Evolutionary conservation across 1,140 invertebrate species (phyloP).

Genomic region (Anagrus nilaparvatae): DNA sequence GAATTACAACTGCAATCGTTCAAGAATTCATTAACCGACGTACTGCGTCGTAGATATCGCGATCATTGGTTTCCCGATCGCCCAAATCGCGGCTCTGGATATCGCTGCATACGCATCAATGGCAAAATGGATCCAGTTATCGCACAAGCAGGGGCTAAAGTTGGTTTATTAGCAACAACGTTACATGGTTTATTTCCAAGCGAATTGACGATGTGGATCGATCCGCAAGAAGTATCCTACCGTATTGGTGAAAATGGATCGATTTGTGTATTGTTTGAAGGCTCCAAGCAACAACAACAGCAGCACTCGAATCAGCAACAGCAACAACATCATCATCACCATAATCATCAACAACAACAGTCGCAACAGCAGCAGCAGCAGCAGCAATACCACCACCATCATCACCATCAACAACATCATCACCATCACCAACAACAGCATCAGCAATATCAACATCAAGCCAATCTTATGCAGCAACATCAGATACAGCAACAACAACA

Average conservation of each 20-base stretch:
- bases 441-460: conserved; percentile 15
- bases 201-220: conserved; percentile 62
- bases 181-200: conserved; percentile 49
- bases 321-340: conserved; percentile 17
- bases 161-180: conserved; percentile 42
- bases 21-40: conserved; percentile 43
- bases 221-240: conserved; percentile 56
- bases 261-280: conserved; percentile 53
- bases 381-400: conserved; percentile 10
- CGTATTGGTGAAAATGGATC: conserved; percentile 63
- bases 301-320: conserved; percentile 10
- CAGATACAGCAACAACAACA: conserved; percentile 24
- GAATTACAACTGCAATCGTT: conserved; percentile 47
- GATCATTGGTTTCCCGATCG: conserved; percentile 60
- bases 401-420: conserved; percentile 14
- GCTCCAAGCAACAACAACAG: conserved; percentile 15
- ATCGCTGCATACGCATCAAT: conserved; percentile 56
- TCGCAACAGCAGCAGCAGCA: conserved; percentile 1
- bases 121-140: conserved; percentile 59
- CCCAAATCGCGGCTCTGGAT: conserved; percentile 54
- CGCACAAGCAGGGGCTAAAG: conserved; percentile 46
- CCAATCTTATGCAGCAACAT: conserved; percentile 3
- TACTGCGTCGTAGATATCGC: conserved; percentile 46
- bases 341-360: conserved; percentile 16
- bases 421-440: conserved; percentile 12